Evolutionary conservation across 1,140 invertebrate species (phyloP), one percentile per base, ranked within the genome.

Genomic region (Globodera rostochiensis): DNA sequence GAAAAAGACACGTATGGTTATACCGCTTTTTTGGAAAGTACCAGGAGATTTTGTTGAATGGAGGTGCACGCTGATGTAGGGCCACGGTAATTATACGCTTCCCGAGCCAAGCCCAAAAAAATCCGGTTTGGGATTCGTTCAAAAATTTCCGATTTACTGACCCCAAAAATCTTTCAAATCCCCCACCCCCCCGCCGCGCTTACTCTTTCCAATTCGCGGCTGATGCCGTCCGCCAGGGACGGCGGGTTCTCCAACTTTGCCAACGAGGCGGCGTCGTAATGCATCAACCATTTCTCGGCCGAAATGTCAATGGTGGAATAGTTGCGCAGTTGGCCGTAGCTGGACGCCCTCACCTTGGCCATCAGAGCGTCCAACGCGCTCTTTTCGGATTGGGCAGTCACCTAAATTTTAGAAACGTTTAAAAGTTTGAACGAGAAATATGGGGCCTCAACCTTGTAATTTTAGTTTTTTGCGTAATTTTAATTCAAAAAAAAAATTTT

Each of bases 241-340:
- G 88, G 88, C 7, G 88, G 88, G 79, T 84, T 84, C 47, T 88
- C 84, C 7, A 89, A 67, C 79, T 89, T 90, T 11, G 53, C 66
- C 19, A 83, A 74, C 6, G 88, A 85, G 25, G 79, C 78, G 47
- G 81, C 80, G 79, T 88, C 88, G 47, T 89, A 74, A 5, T 85
- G 83, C 74, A 88, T 74, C 8, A 88, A 74, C 87, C 87, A 88
- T 75, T 88, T 88, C 70, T 88, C 88, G 50, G 87, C 77, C 49
- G 84, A 86, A 47, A 88, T 90, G 57, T 88, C 85, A 46, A 88
- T 88, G 36, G n/a, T 71, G 13, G 86, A 87, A 45, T 86, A 86
- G 46, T 74, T 86, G n/a, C 82, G 84, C 67, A 79, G 82, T 25
- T 79, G 57, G 3, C 77, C 82, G 57, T 21, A 87, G 25, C 47